phyloP scores from a whole-genome alignment of 2,113 vertebrate genomes.

The Peromyscus maniculatus region DNA sequence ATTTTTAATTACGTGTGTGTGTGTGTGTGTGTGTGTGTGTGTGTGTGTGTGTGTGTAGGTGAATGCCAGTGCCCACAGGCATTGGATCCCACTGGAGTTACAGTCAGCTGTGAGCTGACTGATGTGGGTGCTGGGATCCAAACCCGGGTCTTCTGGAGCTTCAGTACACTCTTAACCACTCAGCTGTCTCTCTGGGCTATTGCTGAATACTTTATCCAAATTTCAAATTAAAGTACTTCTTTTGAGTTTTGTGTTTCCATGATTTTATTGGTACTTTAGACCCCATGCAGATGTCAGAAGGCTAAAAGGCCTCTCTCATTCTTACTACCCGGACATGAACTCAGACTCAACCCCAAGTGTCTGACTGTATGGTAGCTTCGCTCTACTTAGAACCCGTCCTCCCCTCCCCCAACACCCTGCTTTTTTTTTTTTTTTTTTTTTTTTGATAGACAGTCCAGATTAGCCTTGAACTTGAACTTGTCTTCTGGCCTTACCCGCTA shows the following conservation, averaged over 20 bases:
- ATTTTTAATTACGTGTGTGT: neutral
- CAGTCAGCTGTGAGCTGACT: neutral
- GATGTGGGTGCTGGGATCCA: neutral
- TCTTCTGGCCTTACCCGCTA: neutral
- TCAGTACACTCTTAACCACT: neutral
- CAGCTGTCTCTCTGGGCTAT: neutral
- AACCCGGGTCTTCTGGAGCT: neutral
- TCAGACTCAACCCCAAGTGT: neutral
- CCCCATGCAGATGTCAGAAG: neutral
- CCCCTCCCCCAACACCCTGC: too few species aligned
- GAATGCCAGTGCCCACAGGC: neutral
- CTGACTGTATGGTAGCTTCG: neutral
- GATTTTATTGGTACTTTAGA: neutral
- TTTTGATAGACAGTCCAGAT: neutral
- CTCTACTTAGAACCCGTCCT: constrained; percentile 11
- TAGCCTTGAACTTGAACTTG: neutral
- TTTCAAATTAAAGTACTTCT: neutral
- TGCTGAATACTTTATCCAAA: neutral
- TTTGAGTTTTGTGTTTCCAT: neutral
- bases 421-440: too few species aligned
- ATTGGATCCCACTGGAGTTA: neutral
- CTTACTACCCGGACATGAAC: neutral
- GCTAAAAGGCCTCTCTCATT: neutral
- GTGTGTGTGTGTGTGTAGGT: neutral
- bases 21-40: neutral